Evolutionary conservation across 2,888 invertebrate species (phyloP), one percentile per base, ranked within the genome.

Genomic region (Malacosoma neustria): DNA sequence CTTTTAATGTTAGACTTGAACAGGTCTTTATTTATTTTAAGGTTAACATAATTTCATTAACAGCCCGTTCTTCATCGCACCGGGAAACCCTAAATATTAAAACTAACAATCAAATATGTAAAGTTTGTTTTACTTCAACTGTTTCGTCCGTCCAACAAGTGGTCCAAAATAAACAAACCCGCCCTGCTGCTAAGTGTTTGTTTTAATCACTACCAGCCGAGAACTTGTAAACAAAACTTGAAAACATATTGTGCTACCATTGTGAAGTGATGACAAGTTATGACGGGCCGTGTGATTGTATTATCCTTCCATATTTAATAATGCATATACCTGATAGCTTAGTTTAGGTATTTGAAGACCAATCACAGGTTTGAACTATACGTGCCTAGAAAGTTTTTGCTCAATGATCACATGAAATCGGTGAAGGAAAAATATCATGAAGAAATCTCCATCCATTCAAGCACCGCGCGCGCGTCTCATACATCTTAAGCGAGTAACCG

Each of bases 121-220:
- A 42, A 43, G 49, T 75, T 75, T 74, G 51, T 70, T 70, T 66
- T 58, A 38, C 43, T 67, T 47, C 45, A 49, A 58, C 54, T 54
- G 61, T 54, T 61, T 53, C 54, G 58, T 51, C 49, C 49, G 49
- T 49, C 58, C 54, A 65, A 72, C 74, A 73, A 77, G 74, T 76
- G 72, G 61, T 51, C 50, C 38, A 61, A 58, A 48, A 55, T 72
- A 76, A 79, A 77, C 73, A 79, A 54, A 53, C 42, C 46, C 38
- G 43, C 42, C 48, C 42, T 52, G 47, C 47, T 46, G 47, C 41
- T 53, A 50, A 57, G 55, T 57, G 63, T 70, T 72, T 72, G 61
- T 61, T 61, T 61, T 66, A 59, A 60, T 61, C 54, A 56, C 47
- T 52, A 53, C 48, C 42, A 54, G 58, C 54, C 46, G 55, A 54